Conservation (phyloP, 2,113 vertebrate genomes). For the Taurulus bubalis region DNA sequence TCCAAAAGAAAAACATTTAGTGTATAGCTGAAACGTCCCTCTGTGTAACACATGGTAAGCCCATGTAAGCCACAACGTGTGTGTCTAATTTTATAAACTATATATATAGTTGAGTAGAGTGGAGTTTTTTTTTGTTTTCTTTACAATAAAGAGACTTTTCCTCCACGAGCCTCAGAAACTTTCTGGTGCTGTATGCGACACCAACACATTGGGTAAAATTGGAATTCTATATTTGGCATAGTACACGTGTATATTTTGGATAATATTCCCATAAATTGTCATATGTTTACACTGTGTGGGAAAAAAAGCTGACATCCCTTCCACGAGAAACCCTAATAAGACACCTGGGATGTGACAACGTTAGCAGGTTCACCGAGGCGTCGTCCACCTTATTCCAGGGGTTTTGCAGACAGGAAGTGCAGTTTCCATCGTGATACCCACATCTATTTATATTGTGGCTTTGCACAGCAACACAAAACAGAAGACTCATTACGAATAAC, state of each 20-base stretch:
- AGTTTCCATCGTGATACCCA: slow-evolving; percentile 57
- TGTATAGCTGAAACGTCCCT: slow-evolving; percentile 38
- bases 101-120: background rate
- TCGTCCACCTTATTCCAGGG: slow-evolving; percentile 1
- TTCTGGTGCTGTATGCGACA: background rate
- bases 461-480: slow-evolving; percentile 13
- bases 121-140: background rate
- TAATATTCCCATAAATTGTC: slow-evolving; percentile 9
- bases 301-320: slow-evolving; percentile 2
- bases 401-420: slow-evolving; percentile 11
- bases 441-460: background rate
- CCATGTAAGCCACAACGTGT: slow-evolving; percentile 6
- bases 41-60: slow-evolving; percentile 6
- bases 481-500: background rate
- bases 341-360: slow-evolving; percentile 38
- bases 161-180: background rate
- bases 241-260: background rate
- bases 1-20: slow-evolving; percentile 43
- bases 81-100: slow-evolving; percentile 16
- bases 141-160: background rate
- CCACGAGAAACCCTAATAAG: slow-evolving; percentile 29
- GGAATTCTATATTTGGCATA: slow-evolving; percentile 1
- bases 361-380: slow-evolving; percentile 45
- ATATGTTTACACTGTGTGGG: background rate
- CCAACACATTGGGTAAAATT: background rate